Evolutionary conservation across 2,888 invertebrate genomes (phyloP), one percentile per base, ranked within the genome.

Genomic region (Heteromyza rotundicornis): DNA sequence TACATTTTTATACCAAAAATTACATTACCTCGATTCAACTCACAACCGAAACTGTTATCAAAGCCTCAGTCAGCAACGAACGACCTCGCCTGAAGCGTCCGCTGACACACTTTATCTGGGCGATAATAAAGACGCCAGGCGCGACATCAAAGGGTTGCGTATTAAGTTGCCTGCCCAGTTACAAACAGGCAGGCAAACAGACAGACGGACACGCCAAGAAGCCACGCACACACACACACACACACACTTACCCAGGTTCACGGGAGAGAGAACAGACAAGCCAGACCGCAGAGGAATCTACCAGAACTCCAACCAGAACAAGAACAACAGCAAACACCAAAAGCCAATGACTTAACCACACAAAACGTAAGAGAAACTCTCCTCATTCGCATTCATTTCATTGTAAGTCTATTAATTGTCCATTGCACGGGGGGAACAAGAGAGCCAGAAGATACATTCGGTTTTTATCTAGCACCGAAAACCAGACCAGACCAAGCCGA

Each of bases 51-150:
- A n/a, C n/a, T 40, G 14, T 40, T 40, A 40, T 40, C 50, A 51
- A 19, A 51, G 32, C 50, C 35, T 23, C 49, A n/a, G n/a, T n/a
- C n/a, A n/a, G n/a, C n/a, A n/a, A 49, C 36, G 12, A 32, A 24
- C 23, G 59, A 66, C 67, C 66, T 64, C 63, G 65, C 64, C 64
- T 67, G 63, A 64, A 65, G 65, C 63, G 65, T 66, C 64, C 58
- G 63, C 64, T 65, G 69, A 68, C 67, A 66, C 61, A 61, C 62
- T 63, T 64, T 68, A 67, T 68, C 68, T 53, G 60, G 56, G 66
- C 70, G 78, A 77, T 78, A 78, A 78, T 76, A 68, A 76, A 78
- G 78, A 78, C 78, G 79, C 78, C 78, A 78, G 63, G 67, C 68
- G 68, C 73, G 68, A 68, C 74, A 70, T 75, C 70, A 72, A 70